Conservation (phyloP, 2,113 vertebrate species). For the Hyaena hyaena region DNA sequence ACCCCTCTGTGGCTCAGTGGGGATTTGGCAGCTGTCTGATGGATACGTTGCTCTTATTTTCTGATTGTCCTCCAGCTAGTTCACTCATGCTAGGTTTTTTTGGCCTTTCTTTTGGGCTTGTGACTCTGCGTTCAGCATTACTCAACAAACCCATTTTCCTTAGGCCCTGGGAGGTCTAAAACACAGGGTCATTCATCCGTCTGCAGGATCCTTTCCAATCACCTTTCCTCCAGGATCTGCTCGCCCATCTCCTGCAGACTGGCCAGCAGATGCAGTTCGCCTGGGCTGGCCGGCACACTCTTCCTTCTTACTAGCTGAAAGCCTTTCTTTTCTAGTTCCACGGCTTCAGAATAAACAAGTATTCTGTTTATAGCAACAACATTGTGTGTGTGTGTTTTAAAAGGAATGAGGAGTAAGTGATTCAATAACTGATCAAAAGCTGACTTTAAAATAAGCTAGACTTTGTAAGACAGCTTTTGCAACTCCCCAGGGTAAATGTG, state of each 20-base stretch:
- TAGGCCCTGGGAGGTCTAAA: not conserved
- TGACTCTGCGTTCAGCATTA: constrained; percentile 18
- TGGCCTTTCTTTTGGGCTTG: constrained; percentile 31
- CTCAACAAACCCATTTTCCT: not conserved
- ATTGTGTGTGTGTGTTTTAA: not conserved
- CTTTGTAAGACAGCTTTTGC: not conserved
- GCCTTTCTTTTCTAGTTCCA: constrained; percentile 41
- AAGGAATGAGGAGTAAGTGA: constrained; percentile 45
- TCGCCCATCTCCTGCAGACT: constrained; percentile 9
- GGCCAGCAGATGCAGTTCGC: not conserved
- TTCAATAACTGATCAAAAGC: constrained; percentile 54
- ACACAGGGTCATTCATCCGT: constrained; percentile 42
- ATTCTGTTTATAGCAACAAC: constrained; percentile 75
- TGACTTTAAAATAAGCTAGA: not conserved
- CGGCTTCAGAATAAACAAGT: constrained; percentile 63
- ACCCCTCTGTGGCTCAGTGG: not conserved
- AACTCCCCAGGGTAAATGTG: not conserved
- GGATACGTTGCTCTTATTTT: not conserved
- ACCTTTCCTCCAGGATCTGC: not conserved
- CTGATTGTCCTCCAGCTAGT: not conserved
- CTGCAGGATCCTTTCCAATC: not conserved
- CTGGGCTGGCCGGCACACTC: not conserved
- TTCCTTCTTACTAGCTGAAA: not conserved
- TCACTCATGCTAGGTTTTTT: not conserved
- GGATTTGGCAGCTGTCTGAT: not conserved